Base-by-base conservation (phyloP, 2,888 invertebrate genomes). In the Stictocephala bisonia region DNA sequence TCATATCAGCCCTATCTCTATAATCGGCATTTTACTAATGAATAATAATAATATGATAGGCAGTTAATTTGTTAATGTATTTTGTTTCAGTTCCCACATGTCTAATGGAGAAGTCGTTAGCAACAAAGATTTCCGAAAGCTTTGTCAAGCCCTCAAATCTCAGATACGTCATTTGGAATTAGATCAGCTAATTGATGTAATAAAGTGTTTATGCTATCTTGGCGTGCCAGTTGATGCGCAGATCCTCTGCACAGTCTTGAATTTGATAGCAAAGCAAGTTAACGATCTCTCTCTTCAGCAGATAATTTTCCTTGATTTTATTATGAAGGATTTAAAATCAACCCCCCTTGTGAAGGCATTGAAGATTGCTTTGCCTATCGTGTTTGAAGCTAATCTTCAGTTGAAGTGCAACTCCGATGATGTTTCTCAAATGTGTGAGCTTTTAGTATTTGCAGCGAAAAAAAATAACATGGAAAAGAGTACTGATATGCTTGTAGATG, bases 271-370 rank as follows among this genome's bases (percentile, higher is more conserved):
- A 51, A 85, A 86, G 68, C 86, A 88, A 75, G 85, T 91, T 11
- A 91, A 92, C 81, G 80, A 86, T 44, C 80, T 93, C 11, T 86
- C 84, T 74, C 81, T 90, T 22, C 83, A 86, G 2, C 88, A 91
- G 78, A 87, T 91, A 29, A 86, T 89, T 79, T 90, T 90, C 80
- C 70, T 91, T 15, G 86, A 90, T 80, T 89, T 88, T 80, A 78
- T 91, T 6, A 80, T 93, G 0, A 80, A 82, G 1, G 85, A 86
- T 73, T 86, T 87, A 60, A 83, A 86, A 44, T 79, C 78, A 1
- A 86, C 85, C 13, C 88, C 91, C 71, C 82, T 92, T 24, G 86
- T 88, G 0, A 89, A 90, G 35, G 91, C 91, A 0, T 80, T 93
- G 3, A 85, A 85, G 79, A 84, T 90, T 0, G 91, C 92, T 0